Base-by-base conservation (phyloP, 2,797 vertebrate species). In the Coregonus suidteri region DNA sequence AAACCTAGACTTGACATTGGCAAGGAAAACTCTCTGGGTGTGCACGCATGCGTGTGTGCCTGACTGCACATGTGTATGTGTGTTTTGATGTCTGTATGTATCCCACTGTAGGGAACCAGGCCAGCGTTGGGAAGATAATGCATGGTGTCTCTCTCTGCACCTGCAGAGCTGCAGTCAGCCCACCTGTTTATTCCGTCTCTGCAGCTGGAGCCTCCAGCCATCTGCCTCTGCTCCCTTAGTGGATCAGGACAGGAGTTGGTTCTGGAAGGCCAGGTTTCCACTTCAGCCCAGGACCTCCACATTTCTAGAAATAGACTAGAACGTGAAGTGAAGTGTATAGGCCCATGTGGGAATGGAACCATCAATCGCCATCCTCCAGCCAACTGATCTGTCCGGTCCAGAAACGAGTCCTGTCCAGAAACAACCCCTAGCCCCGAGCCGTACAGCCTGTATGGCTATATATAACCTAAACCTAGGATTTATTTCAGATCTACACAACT, bases 151-250 rank as follows among this genome's bases (percentile, higher is more conserved):
- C 65, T 67, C 4, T 66, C n/a, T 30, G 65, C 65, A 67, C 65
- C 30, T 67, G 65, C 31, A 41, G 34, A 35, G 67, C 16, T 16
- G 35, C 20, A 53, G 64, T 16, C 41, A 47, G 41, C 47, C 51
- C 75, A 53, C 74, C 74, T 71, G 75, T 20, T 41, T 6, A 20
- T 41, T 54, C 9, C 2, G 7, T 71, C 25, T 68, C 51, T 76
- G 52, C 66, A 76, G 54, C 68, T 77, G 68, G 67, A 71, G 67
- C 52, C 34, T 13, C 4, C 4, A 31, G 37, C 47, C 51, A 31
- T 5, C 59, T 52, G 41, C 59, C 41, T 31, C 59, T n/a, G n/a
- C 69, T 37, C 20, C 5, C 69, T 51, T 7, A 52, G 41, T 52
- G 6, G 18, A 20, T 52, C 37, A 52, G 15, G 20, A 25, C 41